Evolutionary conservation across 2,888 invertebrate genomes (phyloP).

Genomic region (Cephalotes varians): DNA sequence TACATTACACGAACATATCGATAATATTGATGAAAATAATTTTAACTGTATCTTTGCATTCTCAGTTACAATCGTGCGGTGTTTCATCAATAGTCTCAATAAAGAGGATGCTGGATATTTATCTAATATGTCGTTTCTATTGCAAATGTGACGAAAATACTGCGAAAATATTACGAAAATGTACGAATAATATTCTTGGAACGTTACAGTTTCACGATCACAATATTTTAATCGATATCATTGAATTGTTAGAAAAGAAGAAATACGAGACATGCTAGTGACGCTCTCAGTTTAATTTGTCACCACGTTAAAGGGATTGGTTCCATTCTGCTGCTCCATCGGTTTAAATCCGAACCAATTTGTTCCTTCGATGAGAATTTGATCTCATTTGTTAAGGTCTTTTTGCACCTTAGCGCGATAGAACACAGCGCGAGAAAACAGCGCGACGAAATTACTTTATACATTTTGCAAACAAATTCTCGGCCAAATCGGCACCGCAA

Average conservation of each 20-base stretch:
- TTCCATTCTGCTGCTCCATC: not conserved
- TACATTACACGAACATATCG: not conserved
- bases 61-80: not conserved
- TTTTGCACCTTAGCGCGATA: conserved; percentile 21
- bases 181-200: not conserved
- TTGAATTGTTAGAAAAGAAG: not conserved
- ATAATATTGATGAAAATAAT: not conserved
- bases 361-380: conserved; percentile 27
- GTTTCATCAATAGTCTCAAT: not conserved
- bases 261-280: not conserved
- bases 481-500: not conserved
- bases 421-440: not conserved
- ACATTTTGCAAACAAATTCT: not conserved
- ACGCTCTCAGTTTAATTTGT: conserved; percentile 20
- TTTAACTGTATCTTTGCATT: not conserved
- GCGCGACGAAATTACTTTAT: not conserved
- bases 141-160: not conserved
- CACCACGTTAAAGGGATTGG: not conserved
- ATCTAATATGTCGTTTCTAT: not conserved
- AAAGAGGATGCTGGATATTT: not conserved
- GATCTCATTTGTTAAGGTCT: conserved; percentile 48
- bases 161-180: too few relatives aligned
- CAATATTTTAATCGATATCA: not conserved
- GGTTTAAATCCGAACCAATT: conserved; percentile 39
- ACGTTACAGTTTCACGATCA: not conserved